Evolutionary conservation across 2,113 vertebrate species (phyloP).

Genomic region (Actenoides hombroni): DNA sequence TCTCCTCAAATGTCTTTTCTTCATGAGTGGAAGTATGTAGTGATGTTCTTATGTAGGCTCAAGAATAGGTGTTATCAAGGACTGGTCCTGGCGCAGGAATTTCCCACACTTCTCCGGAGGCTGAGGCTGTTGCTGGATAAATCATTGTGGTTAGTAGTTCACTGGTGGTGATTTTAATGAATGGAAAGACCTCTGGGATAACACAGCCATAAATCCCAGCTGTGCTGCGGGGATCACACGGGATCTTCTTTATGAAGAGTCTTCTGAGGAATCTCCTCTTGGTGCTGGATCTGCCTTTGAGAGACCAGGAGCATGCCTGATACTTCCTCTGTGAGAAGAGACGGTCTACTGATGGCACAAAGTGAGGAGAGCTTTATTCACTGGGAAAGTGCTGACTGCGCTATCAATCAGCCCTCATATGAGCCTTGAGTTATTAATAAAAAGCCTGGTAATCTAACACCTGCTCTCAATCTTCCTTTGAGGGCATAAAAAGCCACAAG

Average conservation of each 20-base stretch:
- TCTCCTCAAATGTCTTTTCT: neutral
- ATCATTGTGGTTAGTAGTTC: neutral
- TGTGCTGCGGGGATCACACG: neutral
- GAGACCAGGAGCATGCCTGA: neutral
- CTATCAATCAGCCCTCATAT: slow-evolving; percentile 54
- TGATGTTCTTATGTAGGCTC: neutral
- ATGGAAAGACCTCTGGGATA: neutral
- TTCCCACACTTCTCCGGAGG: neutral
- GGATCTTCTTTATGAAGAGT: neutral
- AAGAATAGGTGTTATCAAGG: fast-evolving
- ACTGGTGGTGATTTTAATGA: neutral
- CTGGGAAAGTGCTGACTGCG: slow-evolving; percentile 36
- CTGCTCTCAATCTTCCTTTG: slow-evolving; percentile 53
- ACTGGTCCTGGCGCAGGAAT: neutral
- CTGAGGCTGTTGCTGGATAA: neutral
- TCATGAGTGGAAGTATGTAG: neutral
- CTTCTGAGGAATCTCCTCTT: neutral
- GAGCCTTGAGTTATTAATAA: slow-evolving; percentile 64
- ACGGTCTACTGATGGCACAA: neutral
- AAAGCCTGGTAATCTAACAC: slow-evolving; percentile 42
- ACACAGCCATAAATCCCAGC: neutral
- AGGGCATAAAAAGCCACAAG: slow-evolving; percentile 62
- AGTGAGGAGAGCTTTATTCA: slow-evolving; percentile 15
- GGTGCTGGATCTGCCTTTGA: neutral
- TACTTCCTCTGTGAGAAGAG: neutral